Percentiles rank a stretch among this genome's conserved stretches.
Evolutionary conservation across 2,113 vertebrate species (phyloP).

Genomic region (Maccullochella peelii): DNA sequence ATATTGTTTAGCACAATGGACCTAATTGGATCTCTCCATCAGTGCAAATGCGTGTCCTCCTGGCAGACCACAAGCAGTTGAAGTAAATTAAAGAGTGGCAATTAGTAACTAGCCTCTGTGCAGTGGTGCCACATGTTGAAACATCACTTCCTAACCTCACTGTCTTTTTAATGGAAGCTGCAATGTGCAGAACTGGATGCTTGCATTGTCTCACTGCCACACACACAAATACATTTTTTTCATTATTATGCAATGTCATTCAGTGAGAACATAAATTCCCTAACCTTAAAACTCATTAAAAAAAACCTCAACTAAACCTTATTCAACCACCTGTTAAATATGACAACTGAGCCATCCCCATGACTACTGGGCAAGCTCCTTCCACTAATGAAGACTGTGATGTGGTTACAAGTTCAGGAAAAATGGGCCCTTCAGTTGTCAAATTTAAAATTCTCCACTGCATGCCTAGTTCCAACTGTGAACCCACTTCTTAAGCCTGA

Average conservation of each 20-base stretch:
- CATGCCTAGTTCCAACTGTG: neutral
- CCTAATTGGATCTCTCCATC: neutral
- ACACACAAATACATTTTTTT: neutral
- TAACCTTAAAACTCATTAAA: neutral
- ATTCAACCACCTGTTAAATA: too few relatives aligned
- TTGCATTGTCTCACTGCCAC: neutral
- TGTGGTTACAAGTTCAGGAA: neutral
- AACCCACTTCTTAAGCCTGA: neutral
- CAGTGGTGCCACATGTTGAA: neutral
- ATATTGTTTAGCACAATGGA: conserved; percentile 6
- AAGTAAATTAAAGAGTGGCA: conserved; percentile 6
- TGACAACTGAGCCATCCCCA: too few relatives aligned
- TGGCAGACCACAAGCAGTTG: neutral
- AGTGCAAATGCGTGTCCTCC: conserved; percentile 14
- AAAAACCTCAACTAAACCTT: too few relatives aligned
- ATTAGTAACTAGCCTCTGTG: neutral
- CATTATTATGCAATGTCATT: neutral
- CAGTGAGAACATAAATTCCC: neutral
- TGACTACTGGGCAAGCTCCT: too few relatives aligned
- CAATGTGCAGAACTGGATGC: neutral
- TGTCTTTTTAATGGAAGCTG: neutral
- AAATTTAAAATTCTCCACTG: neutral
- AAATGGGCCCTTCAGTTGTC: neutral
- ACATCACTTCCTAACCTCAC: neutral
- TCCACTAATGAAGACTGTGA: neutral